Conservation (phyloP, 2,797 vertebrate genomes). For the Catamblyrhynchus diadema region DNA sequence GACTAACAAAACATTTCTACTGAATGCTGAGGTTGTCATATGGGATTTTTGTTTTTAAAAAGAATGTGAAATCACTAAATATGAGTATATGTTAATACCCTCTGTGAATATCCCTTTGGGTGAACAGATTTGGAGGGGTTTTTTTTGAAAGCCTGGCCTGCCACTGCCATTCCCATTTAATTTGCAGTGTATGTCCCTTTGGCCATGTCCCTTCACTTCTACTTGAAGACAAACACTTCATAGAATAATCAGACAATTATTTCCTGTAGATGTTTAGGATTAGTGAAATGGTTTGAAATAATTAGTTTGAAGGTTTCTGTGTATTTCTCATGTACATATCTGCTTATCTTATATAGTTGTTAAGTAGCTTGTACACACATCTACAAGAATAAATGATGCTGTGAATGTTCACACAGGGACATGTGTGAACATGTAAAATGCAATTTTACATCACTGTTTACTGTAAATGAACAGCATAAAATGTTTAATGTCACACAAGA, state of each 20-base stretch:
- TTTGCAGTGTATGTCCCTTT: not conserved
- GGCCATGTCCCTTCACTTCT: not conserved
- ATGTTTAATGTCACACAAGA: not conserved
- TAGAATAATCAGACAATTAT: not conserved
- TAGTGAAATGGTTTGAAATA: not conserved
- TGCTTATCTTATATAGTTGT: not conserved
- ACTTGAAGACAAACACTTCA: not conserved
- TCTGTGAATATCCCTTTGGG: not conserved
- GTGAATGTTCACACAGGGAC: not conserved
- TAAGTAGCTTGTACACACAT: not conserved
- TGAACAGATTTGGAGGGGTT: accelerated
- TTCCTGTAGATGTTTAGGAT: not conserved
- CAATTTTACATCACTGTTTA: not conserved
- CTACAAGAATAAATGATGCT: not conserved
- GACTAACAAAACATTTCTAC: not conserved
- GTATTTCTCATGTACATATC: not conserved
- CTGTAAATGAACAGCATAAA: not conserved
- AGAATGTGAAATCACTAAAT: not conserved
- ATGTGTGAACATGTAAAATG: too few relatives aligned
- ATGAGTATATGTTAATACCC: not conserved
- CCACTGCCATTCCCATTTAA: not conserved
- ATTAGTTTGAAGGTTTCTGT: not conserved
- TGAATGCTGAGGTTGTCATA: not conserved
- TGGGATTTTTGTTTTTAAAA: not conserved
- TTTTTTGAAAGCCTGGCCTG: not conserved